phyloP scores from a whole-genome alignment of 2,888 invertebrate species.

The Augochlorella aurata region DNA sequence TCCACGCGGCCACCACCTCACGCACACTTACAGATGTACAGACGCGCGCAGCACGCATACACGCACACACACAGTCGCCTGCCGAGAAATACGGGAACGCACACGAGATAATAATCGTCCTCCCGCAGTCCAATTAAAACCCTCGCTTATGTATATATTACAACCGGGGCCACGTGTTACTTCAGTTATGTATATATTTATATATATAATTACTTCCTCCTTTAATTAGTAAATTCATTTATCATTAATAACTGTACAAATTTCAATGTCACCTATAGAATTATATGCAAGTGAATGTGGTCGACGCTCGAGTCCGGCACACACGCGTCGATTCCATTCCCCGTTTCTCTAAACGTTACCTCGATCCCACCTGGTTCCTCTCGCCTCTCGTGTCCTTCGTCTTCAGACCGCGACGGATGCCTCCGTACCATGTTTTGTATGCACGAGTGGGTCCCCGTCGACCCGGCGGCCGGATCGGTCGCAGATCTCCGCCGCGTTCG shows the following conservation, averaged over 20 bases:
- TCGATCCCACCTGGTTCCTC: background rate
- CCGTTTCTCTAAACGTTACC: slow-evolving; percentile 46
- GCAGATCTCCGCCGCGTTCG: background rate
- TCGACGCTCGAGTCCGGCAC: slow-evolving; percentile 77
- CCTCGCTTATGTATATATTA: slow-evolving; percentile 69
- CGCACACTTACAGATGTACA: background rate
- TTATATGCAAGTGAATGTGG: slow-evolving; percentile 75
- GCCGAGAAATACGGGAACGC: slow-evolving; percentile 45
- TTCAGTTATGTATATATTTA: slow-evolving; percentile 70
- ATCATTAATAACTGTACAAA: slow-evolving; percentile 82
- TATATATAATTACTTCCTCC: slow-evolving; percentile 74
- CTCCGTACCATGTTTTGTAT: background rate
- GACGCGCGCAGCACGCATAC: background rate
- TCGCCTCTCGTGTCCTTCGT: background rate
- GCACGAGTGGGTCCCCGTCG: background rate
- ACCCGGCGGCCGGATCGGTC: background rate
- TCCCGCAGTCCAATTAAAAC: slow-evolving; percentile 61
- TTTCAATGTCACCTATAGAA: slow-evolving; percentile 80
- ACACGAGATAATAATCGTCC: slow-evolving; percentile 60
- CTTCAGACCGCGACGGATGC: background rate
- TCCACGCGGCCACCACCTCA: slow-evolving; percentile 17
- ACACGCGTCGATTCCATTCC: slow-evolving; percentile 71
- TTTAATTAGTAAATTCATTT: slow-evolving; percentile 81
- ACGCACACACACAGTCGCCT: background rate
- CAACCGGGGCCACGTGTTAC: slow-evolving; percentile 70